Conservation (phyloP, 2,113 vertebrate genomes). For the Sander vitreus region DNA sequence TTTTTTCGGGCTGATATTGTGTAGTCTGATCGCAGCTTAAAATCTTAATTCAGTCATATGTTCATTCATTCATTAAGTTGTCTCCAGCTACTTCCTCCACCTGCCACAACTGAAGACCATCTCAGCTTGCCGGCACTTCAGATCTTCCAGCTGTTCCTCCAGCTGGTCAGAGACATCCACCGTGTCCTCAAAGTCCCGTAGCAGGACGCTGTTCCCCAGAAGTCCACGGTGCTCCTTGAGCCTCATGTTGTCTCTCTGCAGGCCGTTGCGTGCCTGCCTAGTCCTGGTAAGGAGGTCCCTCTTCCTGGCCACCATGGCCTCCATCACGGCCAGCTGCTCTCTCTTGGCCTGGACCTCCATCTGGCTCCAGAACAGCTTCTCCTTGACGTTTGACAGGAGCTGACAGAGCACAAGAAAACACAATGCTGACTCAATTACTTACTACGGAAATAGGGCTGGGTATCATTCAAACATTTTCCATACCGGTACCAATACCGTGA, state of each 20-base stretch:
- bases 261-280: slow-evolving; percentile 78
- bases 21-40: not conserved
- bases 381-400: slow-evolving; percentile 86
- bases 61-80: not conserved
- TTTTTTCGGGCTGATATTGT: no score
- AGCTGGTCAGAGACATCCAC: slow-evolving; percentile 68
- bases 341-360: slow-evolving; percentile 75
- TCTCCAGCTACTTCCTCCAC: slow-evolving; percentile 74
- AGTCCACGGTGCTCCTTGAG: slow-evolving; percentile 83
- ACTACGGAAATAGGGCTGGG: no score
- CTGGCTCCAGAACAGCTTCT: slow-evolving; percentile 87
- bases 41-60: not conserved
- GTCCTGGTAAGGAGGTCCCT: slow-evolving; percentile 80
- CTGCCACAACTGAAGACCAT: slow-evolving; percentile 65
- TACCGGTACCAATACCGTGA: no score
- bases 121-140: slow-evolving; percentile 75
- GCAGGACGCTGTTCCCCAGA: slow-evolving; percentile 83
- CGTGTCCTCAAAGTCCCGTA: slow-evolving; percentile 87
- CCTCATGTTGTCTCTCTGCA: slow-evolving; percentile 78
- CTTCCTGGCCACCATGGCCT: slow-evolving; percentile 69
- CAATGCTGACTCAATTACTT: not conserved
- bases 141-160: slow-evolving; percentile 71
- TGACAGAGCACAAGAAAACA: slow-evolving; percentile 1
- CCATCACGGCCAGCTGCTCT: slow-evolving; percentile 70
- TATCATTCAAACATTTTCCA: no score